phyloP scores from a whole-genome alignment of 2,797 vertebrate species.

The Falco berigora region DNA sequence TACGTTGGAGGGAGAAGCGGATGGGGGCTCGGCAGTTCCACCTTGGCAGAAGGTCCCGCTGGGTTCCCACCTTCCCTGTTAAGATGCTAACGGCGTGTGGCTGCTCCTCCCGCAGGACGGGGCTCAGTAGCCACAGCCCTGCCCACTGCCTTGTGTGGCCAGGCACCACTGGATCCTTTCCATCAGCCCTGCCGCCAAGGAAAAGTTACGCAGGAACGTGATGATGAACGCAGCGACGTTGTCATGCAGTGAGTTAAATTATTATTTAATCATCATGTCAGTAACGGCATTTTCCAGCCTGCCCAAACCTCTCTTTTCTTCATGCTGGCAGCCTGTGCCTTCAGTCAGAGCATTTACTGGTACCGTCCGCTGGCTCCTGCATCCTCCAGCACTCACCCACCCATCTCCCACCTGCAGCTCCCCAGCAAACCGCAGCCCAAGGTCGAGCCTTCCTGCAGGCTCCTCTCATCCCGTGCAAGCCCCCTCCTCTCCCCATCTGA shows the following conservation, averaged over 20 bases:
- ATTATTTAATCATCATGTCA: neutral
- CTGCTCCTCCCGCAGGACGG: fast-evolving
- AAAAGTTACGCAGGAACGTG: neutral
- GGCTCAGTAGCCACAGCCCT: neutral
- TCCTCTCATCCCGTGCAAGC: fast-evolving
- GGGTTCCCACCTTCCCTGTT: neutral
- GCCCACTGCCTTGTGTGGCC: too few species aligned
- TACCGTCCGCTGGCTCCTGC: neutral
- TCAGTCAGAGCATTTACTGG: neutral
- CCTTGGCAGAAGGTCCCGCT: neutral
- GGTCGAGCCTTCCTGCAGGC: neutral
- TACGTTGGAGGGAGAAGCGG: neutral
- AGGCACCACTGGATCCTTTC: neutral
- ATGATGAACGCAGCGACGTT: neutral
- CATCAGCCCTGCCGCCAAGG: neutral
- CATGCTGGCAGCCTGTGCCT: too few species aligned
- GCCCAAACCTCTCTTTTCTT: neutral
- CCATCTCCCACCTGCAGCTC: neutral
- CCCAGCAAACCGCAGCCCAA: neutral
- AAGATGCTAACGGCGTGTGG: fast-evolving
- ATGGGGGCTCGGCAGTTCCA: fast-evolving
- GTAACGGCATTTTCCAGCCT: neutral
- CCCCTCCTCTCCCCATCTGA: neutral
- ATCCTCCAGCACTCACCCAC: neutral
- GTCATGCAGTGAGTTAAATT: neutral